Evolutionary conservation across 1,140 invertebrate species (phyloP), one percentile per base, ranked within the genome.

Genomic region (Forficula auricularia): DNA sequence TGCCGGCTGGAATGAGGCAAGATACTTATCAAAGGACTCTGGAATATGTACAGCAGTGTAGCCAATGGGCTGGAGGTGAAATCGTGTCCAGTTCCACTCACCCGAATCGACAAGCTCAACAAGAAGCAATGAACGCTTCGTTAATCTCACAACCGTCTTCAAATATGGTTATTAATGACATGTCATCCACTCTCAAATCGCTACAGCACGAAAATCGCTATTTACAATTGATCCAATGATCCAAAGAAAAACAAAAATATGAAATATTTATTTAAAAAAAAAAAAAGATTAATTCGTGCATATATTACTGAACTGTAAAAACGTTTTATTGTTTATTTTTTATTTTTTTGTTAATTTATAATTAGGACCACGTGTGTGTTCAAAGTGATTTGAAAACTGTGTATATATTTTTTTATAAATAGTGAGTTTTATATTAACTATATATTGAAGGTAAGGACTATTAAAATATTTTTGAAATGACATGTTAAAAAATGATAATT

Each of bases 151-250:
- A 27, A 2, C 54, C 61, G 3, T 73, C 67, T 18, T 63, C 67
- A 16, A 96, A 95, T 55, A 92, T 96, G 87, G 80, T 92, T 33
- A 80, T 94, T 12, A 91, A 92, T 55, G 88, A 94, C 60, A 84
- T 94, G 75, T 89, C 84, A 35, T 88, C 89, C 1, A 89, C 87
- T 1, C 62, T 94, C 33, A 82, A 77, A 50, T 89, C 87, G 20
- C 70, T 94, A 45, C 72, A 86, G 38, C 84, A 94, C 64, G 90
- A 95, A 58, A 94, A 91, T 57, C 74, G 83, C 55, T 92, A 79
- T 67, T 70, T 92, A 38, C 82, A 89, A 58, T 79, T 88, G 76
- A 82, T 86, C 49, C 78, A 82, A 58, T 80, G 35, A 46, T 41
- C 34, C 22, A 4, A 27, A 27, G 10, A 10, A 27, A 10, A 27